Conservation (phyloP, 2,797 vertebrate genomes). For the Buphagus erythrorhynchus region DNA sequence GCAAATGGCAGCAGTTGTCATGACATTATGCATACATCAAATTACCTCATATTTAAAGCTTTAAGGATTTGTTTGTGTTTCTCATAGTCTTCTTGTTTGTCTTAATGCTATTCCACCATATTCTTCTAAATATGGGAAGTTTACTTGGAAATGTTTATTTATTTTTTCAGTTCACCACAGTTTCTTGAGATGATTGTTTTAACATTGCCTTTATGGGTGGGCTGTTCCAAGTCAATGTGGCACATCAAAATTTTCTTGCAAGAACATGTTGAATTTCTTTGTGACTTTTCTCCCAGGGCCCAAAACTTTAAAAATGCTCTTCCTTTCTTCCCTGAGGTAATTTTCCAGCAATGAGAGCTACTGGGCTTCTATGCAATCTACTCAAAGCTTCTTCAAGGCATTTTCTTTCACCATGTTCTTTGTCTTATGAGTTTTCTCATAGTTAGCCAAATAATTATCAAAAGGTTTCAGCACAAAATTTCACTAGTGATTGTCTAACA, state of each 20-base stretch:
- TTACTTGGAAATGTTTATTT: not conserved
- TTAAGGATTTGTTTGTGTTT: not conserved
- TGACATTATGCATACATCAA: not conserved
- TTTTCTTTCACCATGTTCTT: not conserved
- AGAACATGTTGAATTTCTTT: not conserved
- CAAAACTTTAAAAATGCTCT: not conserved
- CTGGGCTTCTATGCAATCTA: not conserved
- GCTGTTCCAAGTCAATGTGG: not conserved
- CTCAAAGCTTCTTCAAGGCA: not conserved
- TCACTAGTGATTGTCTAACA: not conserved
- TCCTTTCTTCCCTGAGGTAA: not conserved
- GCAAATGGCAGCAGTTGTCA: not conserved
- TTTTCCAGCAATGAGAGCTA: not conserved
- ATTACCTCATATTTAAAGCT: not conserved
- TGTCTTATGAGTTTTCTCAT: not conserved
- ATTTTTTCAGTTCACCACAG: not conserved
- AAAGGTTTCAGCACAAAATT: not conserved
- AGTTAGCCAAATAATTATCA: not conserved
- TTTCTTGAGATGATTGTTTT: conserved; percentile 5
- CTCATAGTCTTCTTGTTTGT: not conserved
- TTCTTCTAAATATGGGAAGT: not conserved
- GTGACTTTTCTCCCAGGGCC: not conserved
- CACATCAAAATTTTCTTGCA: not conserved
- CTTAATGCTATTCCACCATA: not conserved
- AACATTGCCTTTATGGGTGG: not conserved